Evolutionary conservation across 2,113 vertebrate genomes (phyloP), one percentile per base, ranked within the genome.

Genomic region (Procavia capensis): DNA sequence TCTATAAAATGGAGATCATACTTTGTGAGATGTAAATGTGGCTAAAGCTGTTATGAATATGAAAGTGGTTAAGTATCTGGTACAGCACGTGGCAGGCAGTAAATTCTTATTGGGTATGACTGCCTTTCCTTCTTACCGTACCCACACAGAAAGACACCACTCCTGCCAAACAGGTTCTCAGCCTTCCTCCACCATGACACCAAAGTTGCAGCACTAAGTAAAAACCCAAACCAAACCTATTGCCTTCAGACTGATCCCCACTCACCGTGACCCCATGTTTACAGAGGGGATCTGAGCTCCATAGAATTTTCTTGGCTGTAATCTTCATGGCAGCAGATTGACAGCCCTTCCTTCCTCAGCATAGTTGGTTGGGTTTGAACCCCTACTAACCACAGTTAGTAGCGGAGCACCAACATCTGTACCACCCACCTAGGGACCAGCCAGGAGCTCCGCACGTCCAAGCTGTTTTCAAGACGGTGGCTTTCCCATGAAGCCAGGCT

Each of bases 141-240:
- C 47, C 45, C 20, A 8, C 66, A 14, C 8, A 34, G 45, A 25
- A 84, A 29, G 57, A 43, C 10, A 34, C 39, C 25, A 29, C n/a
- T 34, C 22, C 72, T 10, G 16, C 4, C 2, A 36, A 45, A 31
- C 36, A 19, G 0, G 1, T 22, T 47, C 43, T n/a, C 29, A 39
- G 59, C 9, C 39, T 41, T 34, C 50, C 75, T 50, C 25, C 39
- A 9, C 27, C 17, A 34, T 64, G 70, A 25, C 2, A 41, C 27
- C 59, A 7, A 4, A 0, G 39, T 36, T 22, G 17, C 66, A 0
- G 2, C 3, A 3, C 6, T n/a, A 31, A 5, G 11, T 39, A 10
- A 34, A 66, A 66, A 29, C 63, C 9, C 63, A 34, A 66, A 34
- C 63, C 63, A 64, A 64, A 29, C 27, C 27, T 64, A 20, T 29